These are phyloP conservation scores for Paramuricea clavata DNA, from an alignment of 92 coral and sea anemone genomes.

Conservation along the genomic window DNA sequence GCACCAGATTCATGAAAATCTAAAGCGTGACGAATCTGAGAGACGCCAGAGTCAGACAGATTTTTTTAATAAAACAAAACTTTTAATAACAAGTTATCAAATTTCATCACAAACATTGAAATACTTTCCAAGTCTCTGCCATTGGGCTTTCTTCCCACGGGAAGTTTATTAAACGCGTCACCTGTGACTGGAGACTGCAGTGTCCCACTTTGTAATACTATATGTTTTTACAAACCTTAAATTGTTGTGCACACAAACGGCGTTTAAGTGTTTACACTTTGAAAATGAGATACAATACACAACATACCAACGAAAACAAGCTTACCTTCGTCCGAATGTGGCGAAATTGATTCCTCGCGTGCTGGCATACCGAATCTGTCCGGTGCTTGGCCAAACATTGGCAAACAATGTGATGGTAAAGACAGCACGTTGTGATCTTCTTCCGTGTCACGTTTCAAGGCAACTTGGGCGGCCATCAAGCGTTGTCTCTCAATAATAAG, in stretches of 20 bases:
- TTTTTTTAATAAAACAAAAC: background rate
- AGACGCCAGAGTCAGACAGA: background rate
- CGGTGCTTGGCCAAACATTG: slow-evolving; percentile 15
- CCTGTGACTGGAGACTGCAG: background rate
- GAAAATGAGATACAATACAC: background rate
- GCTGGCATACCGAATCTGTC: background rate
- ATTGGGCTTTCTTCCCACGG: background rate
- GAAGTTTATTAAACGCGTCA: background rate
- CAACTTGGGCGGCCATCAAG: slow-evolving; percentile 99
- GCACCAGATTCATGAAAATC: too few species aligned
- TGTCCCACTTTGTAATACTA: slow-evolving; percentile 21
- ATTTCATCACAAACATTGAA: background rate
- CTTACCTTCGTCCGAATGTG: slow-evolving; percentile 36
- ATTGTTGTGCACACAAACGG: slow-evolving; percentile 33
- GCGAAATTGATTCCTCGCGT: background rate
- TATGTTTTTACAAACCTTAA: background rate
- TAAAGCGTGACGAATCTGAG: too few species aligned
- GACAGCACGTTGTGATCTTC: slow-evolving; percentile 60
- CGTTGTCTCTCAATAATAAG: slow-evolving; percentile 96
- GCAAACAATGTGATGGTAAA: slow-evolving; percentile 34
- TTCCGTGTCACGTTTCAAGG: slow-evolving; percentile 91
- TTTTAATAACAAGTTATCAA: background rate
- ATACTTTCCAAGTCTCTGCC: background rate
- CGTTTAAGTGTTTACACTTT: slow-evolving; percentile 13
- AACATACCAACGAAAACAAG: background rate